Conservation (phyloP, 92 coral and sea anemone species). For the Zoanthus sociatus region DNA sequence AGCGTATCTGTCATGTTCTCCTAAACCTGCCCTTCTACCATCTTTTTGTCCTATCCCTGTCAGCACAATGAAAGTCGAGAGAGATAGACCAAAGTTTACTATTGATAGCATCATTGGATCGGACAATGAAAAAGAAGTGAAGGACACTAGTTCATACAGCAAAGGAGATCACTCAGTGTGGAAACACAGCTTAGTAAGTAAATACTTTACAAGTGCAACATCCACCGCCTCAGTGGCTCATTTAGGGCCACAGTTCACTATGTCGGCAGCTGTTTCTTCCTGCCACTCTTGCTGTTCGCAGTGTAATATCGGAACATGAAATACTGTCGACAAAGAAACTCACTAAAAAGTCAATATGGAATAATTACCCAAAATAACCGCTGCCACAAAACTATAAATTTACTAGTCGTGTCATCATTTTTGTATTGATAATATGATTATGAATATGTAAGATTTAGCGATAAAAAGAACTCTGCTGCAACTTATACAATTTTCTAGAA, state of each 20-base stretch:
- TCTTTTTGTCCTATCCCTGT: constrained; percentile 47
- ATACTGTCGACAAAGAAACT: constrained; percentile 44
- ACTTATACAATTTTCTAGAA: background rate
- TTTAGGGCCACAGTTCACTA: constrained; percentile 5
- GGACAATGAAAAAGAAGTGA: constrained; percentile 53
- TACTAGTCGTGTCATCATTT: constrained; percentile 42
- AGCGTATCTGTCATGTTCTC: constrained; percentile 71
- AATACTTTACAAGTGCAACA: constrained; percentile 16
- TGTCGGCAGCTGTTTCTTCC: constrained; percentile 20
- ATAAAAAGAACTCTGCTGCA: constrained; percentile 12
- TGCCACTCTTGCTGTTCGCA: constrained; percentile 43
- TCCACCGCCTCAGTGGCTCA: background rate
- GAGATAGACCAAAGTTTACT: constrained; percentile 75
- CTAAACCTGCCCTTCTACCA: constrained; percentile 51
- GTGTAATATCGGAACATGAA: constrained; percentile 39
- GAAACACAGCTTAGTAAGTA: constrained; percentile 34
- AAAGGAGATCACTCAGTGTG: constrained; percentile 1
- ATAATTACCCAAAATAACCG: constrained; percentile 41
- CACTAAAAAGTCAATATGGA: constrained; percentile 29
- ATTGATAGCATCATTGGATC: constrained; percentile 91
- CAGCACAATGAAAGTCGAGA: constrained; percentile 57
- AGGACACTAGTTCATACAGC: background rate
- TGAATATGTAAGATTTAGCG: constrained; percentile 42
- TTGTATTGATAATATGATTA: constrained; percentile 39
- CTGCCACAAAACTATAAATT: constrained; percentile 51